Evolutionary conservation across 2,113 vertebrate species (phyloP), one percentile per base, ranked within the genome.

Genomic region (Myotis davidii): DNA sequence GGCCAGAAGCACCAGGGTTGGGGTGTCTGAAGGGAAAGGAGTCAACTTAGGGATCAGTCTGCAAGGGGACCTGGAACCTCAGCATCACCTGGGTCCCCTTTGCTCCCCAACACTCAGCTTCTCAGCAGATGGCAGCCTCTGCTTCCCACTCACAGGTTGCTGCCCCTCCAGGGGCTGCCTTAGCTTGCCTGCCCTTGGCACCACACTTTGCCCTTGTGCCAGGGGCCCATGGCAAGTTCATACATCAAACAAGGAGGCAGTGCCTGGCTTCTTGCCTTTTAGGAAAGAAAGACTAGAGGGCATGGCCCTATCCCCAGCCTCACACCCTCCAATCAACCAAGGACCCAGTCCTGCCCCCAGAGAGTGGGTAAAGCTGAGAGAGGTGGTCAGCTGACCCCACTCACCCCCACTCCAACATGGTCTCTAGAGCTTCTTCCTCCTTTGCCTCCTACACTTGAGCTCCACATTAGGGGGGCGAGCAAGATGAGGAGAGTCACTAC

Each of bases 111-210:
- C 25, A 8, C 83, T 34, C 14, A 12, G 83, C 69, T 91, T 76
- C 91, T 89, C 17, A 70, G 83, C 27, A 5, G 25, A 84, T 14
- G 23, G 78, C 79, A 85, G 86, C 83, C 64, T 93, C 79, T 56
- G 23, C 34, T 89, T 61, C 82, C 84, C 77, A 54, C 18, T 82
- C 29, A 1, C 52, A 27, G 86, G 67, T 27, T 10, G 14, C 37
- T 37, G 39, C 52, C 77, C 88, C 56, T 79, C 89, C 37, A 25
- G 78, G 77, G 94, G 86, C 84, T 91, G 95, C 76, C 72, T 48
- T 77, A 89, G 95, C 95, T 92, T 95, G 92, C 85, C 86, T 87
- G 79, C 84, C 79, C 64, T 96, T 97, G 96, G 92, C 76, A 64
- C 32, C 27, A 48, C 4, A 9, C 84, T 95, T 72, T 39, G 16